Conservation (phyloP, 2,797 vertebrate species). For the Acrocephalus scirpaceus region DNA sequence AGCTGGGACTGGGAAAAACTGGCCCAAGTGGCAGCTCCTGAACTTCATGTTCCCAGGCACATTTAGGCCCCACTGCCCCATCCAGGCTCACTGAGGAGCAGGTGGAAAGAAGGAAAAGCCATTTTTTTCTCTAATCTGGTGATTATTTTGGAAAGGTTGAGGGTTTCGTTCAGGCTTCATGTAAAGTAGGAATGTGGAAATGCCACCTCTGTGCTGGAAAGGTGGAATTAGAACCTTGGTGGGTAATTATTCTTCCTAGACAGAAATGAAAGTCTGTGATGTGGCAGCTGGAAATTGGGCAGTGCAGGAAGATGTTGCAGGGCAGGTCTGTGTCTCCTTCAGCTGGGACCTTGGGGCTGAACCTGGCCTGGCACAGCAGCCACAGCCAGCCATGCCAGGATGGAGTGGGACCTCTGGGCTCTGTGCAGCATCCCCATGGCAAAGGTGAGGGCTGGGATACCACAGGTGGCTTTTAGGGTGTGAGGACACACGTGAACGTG, state of each 20-base stretch:
- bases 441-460: background rate
- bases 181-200: background rate
- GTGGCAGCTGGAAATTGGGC: background rate
- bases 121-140: background rate
- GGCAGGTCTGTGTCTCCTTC: background rate
- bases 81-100: background rate
- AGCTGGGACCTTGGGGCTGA: accelerated
- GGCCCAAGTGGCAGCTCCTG: background rate
- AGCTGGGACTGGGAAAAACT: background rate
- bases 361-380: background rate
- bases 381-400: background rate
- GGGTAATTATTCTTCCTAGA: background rate
- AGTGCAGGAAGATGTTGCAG: background rate
- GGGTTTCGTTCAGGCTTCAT: background rate
- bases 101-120: background rate
- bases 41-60: background rate
- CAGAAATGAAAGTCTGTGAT: background rate
- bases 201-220: background rate
- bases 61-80: background rate
- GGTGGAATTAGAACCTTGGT: accelerated
- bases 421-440: background rate
- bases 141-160: background rate
- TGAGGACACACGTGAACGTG: accelerated
- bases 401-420: accelerated
- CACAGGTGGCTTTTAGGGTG: background rate